Conservation (phyloP, 2,797 vertebrate genomes). For the Halcyon leucocephala region DNA sequence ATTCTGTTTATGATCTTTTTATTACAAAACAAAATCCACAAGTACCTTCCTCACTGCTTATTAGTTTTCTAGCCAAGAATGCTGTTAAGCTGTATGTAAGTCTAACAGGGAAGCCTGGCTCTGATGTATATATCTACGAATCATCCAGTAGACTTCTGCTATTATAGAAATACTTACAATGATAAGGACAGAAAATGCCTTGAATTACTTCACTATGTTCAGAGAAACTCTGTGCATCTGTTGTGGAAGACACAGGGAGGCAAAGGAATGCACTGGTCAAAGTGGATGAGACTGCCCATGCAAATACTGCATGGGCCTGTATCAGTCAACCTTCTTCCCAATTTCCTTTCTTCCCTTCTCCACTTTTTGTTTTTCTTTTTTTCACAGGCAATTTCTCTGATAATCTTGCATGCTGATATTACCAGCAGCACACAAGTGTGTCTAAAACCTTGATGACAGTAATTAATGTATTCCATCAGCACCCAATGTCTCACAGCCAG, state of each 20-base stretch:
- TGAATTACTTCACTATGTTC: neutral
- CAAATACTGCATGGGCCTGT: neutral
- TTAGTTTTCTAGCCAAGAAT: neutral
- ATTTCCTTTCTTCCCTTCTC: constrained; percentile 5
- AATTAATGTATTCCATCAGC: constrained; percentile 76
- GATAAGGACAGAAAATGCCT: neutral
- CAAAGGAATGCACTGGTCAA: neutral
- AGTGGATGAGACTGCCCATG: neutral
- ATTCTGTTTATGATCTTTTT: neutral
- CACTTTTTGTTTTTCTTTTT: neutral
- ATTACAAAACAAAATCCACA: neutral
- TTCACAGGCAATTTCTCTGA: constrained; percentile 9
- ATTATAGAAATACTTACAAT: neutral
- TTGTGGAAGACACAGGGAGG: neutral
- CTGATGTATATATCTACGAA: neutral
- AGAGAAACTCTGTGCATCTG: neutral
- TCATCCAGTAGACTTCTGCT: neutral
- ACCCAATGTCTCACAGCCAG: constrained; percentile 61
- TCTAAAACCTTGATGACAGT: constrained; percentile 77
- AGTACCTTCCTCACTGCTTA: neutral
- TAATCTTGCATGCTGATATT: constrained; percentile 51
- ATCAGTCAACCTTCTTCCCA: neutral
- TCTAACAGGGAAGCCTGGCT: neutral
- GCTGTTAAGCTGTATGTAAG: neutral
- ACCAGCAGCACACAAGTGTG: constrained; percentile 63